Conservation (phyloP, 2,113 vertebrate species). For the Andinoacara biseriatus region DNA sequence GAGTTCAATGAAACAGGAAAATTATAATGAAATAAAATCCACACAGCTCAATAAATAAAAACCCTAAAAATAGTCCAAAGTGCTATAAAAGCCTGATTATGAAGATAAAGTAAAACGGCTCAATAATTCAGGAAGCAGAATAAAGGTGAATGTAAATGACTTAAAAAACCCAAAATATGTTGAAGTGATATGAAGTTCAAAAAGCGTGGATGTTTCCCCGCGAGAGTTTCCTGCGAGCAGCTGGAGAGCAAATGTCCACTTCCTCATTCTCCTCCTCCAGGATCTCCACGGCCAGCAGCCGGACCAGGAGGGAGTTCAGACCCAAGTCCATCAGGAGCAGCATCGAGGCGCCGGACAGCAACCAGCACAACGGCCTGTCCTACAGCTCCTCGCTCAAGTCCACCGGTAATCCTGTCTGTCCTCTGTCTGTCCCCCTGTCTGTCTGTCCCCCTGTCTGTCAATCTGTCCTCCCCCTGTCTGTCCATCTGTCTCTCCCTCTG, state of each 20-base stretch:
- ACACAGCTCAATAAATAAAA: too few species aligned
- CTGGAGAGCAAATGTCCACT: not conserved
- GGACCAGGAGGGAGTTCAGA: conserved; percentile 86
- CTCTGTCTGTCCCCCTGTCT: too few species aligned
- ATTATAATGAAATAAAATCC: too few species aligned
- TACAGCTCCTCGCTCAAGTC: conserved; percentile 79
- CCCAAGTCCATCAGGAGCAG: conserved; percentile 82
- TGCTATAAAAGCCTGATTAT: too few species aligned
- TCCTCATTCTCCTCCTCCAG: conserved; percentile 66
- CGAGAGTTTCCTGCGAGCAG: not conserved
- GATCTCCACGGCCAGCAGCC: conserved; percentile 82
- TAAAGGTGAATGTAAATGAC: too few species aligned
- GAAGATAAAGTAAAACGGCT: too few species aligned
- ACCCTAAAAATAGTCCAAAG: too few species aligned
- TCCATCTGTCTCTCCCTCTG: not conserved
- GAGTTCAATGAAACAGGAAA: too few species aligned
- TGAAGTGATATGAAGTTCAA: not conserved
- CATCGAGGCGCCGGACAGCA: conserved; percentile 78
- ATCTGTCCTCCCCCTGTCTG: not conserved
- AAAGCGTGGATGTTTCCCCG: not conserved
- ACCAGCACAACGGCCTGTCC: conserved; percentile 84
- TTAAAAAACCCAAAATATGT: not conserved
- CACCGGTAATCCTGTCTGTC: conserved; percentile 77
- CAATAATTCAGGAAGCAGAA: too few species aligned
- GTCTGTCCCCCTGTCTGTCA: too few species aligned